A percentile compares a stretch with the other conserved stretches of the same genome.
These are phyloP conservation scores for Napeogenes inachia DNA, from an alignment of 2,888 invertebrate species.

Conservation along the genomic window DNA sequence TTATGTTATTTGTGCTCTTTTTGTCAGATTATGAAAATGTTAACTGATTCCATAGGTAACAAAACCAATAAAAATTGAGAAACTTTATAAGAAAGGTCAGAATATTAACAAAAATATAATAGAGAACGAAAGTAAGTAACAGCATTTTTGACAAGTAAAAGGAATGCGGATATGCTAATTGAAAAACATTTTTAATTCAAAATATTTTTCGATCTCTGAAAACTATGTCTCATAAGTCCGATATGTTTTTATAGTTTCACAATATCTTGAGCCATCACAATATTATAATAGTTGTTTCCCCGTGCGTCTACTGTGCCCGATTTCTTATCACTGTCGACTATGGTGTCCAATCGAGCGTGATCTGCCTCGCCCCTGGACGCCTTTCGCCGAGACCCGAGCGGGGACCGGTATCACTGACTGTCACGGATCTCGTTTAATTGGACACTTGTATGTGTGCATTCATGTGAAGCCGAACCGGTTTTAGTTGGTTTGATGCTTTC, in stretches of 20 bases:
- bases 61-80: no score
- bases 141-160: no score
- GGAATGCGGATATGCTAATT: no score
- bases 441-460: conserved; percentile 67
- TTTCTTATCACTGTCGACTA: conserved; percentile 67
- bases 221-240: neutral
- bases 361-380: conserved; percentile 46
- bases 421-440: conserved; percentile 68
- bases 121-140: no score
- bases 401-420: conserved; percentile 57
- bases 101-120: no score
- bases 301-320: conserved; percentile 50
- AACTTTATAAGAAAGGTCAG: no score
- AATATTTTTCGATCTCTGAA: neutral
- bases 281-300: conserved; percentile 34
- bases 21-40: no score
- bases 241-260: conserved; percentile 18
- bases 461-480: conserved; percentile 69
- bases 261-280: conserved; percentile 32
- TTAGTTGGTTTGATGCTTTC: conserved; percentile 63
- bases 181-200: neutral
- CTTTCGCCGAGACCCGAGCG: conserved; percentile 40
- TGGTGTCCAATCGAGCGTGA: conserved; percentile 54
- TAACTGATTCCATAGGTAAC: no score
- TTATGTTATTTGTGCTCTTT: no score